These are phyloP conservation scores for Apantesis nais DNA, from an alignment of 2,888 invertebrate genomes.

Conservation along the genomic window DNA sequence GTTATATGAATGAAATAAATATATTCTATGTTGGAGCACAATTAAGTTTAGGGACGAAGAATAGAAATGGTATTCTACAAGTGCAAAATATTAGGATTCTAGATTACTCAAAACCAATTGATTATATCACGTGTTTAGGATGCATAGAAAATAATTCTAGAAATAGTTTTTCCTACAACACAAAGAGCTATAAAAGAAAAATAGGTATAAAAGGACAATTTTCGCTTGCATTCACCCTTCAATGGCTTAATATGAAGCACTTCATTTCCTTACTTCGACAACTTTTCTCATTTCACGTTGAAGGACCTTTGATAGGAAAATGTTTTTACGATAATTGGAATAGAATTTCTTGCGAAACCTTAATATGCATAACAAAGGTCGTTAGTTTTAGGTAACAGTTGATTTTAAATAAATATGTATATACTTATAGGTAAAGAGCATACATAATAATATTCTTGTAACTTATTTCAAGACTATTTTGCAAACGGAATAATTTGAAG, in stretches of 20 bases:
- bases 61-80: too few relatives aligned
- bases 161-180: not conserved
- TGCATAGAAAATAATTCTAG: not conserved
- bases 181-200: not conserved
- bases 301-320: constrained; percentile 25
- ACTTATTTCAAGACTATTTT: too few relatives aligned
- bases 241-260: constrained; percentile 8
- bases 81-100: not conserved
- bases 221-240: not conserved
- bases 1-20: too few relatives aligned
- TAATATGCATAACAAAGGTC: not conserved
- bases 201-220: not conserved
- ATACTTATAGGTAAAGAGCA: not conserved
- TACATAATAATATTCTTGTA: not conserved
- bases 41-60: too few relatives aligned
- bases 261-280: constrained; percentile 22
- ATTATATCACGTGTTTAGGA: not conserved
- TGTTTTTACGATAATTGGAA: not conserved
- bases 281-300: constrained; percentile 37
- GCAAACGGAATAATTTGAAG: too few relatives aligned
- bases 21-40: too few relatives aligned
- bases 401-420: not conserved
- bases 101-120: not conserved
- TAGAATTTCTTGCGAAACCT: not conserved
- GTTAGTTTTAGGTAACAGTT: not conserved